Percentiles rank a stretch among this genome's conserved stretches.
Conservation (phyloP, 2,113 vertebrate genomes). For the human (Homo sapiens) region GRCh38 chr4:20476501-20477000, state of each 20-base stretch:
- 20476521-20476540: neutral
- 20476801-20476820: neutral
- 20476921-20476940: slow-evolving; percentile 6
- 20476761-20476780: neutral
- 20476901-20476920: neutral
- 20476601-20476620: neutral
- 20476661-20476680: neutral
- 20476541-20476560: neutral
- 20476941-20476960: neutral
- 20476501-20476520: neutral
- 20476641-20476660: neutral
- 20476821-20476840: neutral
- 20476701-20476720: neutral
- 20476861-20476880: neutral
- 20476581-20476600: neutral
- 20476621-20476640: neutral
- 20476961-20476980: slow-evolving; percentile 27
- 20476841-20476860: neutral
- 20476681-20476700: neutral
- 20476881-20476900: neutral
- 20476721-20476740: neutral
- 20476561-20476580: neutral
- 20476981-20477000: neutral
- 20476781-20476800: neutral
- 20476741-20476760: neutral